Conservation (phyloP, 2,113 vertebrate genomes). For the Jacana jacana region DNA sequence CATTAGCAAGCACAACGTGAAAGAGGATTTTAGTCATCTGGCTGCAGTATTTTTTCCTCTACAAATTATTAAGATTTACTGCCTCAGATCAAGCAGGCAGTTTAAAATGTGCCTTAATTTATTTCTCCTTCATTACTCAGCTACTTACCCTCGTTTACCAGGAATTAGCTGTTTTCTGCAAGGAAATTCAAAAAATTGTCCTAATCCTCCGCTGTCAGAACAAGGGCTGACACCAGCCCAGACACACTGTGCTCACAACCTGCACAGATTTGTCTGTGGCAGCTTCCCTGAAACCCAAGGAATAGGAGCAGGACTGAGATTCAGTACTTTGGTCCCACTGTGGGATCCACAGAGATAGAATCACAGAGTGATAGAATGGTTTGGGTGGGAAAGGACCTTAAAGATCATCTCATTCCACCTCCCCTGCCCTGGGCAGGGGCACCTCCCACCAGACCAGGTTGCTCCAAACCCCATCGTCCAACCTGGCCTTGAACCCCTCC, state of each 20-base stretch:
- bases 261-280: accelerated
- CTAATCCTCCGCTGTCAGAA: background rate
- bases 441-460: too few species aligned
- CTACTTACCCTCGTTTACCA: background rate
- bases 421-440: too few species aligned
- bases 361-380: too few species aligned
- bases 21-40: background rate
- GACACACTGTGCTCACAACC: background rate
- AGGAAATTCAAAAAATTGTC: background rate
- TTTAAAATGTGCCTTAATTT: background rate
- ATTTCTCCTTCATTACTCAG: background rate
- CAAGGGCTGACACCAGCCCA: background rate
- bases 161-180: background rate
- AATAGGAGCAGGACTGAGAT: background rate
- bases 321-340: background rate
- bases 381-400: too few species aligned
- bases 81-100: background rate
- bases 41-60: background rate
- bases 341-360: background rate
- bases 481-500: too few species aligned
- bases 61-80: background rate
- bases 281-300: background rate
- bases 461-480: too few species aligned
- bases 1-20: background rate
- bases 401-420: too few species aligned